A percentile compares a stretch with the other conserved stretches of the same genome.
phyloP scores from a whole-genome alignment of 2,888 invertebrate species.

The Volucella inanis region DNA sequence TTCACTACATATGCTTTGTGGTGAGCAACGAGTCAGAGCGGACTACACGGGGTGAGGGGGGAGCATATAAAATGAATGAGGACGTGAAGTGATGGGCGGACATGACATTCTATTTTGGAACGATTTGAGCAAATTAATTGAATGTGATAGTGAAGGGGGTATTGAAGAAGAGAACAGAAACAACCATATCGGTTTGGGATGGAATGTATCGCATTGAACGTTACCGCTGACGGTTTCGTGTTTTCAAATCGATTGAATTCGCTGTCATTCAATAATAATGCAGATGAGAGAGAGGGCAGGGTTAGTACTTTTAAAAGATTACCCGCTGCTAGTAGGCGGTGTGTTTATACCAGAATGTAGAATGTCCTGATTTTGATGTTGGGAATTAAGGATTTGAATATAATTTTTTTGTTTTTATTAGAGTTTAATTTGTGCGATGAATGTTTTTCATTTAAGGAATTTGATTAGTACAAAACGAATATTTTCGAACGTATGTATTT shows the following conservation, averaged over 20 bases:
- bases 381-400: no score
- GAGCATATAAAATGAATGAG: conserved; percentile 2
- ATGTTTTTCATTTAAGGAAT: no score
- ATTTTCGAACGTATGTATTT: no score
- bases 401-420: no score
- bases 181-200: conserved; percentile 10
- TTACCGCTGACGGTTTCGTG: conserved; percentile 56
- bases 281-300: neutral
- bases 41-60: conserved; percentile 33
- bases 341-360: no score
- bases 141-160: conserved; percentile 44
- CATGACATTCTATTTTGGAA: conserved; percentile 72
- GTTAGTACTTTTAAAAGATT: neutral
- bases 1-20: conserved; percentile 25
- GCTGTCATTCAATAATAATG: conserved; percentile 58
- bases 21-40: conserved; percentile 29
- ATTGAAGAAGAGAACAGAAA: neutral
- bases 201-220: conserved; percentile 33
- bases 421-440: no score
- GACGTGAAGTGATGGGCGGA: conserved; percentile 63
- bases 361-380: no score
- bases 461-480: no score
- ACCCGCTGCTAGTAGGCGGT: no score
- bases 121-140: conserved; percentile 72
- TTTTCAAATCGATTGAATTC: conserved; percentile 53